Evolutionary conservation across 2,113 vertebrate species (phyloP), one percentile per base, ranked within the genome.

Genomic region (Climacteris rufus): DNA sequence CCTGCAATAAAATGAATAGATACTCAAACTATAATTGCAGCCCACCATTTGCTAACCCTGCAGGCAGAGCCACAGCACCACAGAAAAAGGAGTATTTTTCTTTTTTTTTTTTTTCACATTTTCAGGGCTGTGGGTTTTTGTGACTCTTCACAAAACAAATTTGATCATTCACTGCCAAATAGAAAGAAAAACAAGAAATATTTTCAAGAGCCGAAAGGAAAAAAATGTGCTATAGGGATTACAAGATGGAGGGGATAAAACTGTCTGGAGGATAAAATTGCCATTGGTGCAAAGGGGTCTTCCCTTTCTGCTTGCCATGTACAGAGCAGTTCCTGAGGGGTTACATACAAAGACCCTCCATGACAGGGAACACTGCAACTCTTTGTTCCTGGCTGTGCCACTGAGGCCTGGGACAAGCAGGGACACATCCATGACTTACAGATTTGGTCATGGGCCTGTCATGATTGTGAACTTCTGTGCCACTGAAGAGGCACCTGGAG

Each of bases 1-100:
- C 57, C 57, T 92, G 69, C 80, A 84, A 50, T 93, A 53, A 94
- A 90, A 87, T 65, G 16, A 93, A 65, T 87, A 80, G 70, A 50
- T 68, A 20, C 45, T 79, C 87, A 65, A 65, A 42, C 53, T 64
- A 4, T 83, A 84, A 89, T 84, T 95, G 77, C 86, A 82, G 33
- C 39, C 53, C 3, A 10, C 69, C 0, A 1, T 76, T 82, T 93
- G 53, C 68, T 84, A 86, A 61, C 33, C 37, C 68, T 71, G 35
- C 44, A 80, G 45, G 65, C 89, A 96, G 80, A 90, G 60, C 60
- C n/a, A 56, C 28, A 17, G 14, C 9, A 0, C 61, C 81, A 47
- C 33, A 63, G 69, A 60, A 80, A 56, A 22, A 14, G 10, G 22
- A 77, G 15, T 90, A 30, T 83, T 92, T 88, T 57, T 81, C 71